phyloP scores from a whole-genome alignment of 1,140 invertebrate genomes.

The Aphelenchoides besseyi region DNA sequence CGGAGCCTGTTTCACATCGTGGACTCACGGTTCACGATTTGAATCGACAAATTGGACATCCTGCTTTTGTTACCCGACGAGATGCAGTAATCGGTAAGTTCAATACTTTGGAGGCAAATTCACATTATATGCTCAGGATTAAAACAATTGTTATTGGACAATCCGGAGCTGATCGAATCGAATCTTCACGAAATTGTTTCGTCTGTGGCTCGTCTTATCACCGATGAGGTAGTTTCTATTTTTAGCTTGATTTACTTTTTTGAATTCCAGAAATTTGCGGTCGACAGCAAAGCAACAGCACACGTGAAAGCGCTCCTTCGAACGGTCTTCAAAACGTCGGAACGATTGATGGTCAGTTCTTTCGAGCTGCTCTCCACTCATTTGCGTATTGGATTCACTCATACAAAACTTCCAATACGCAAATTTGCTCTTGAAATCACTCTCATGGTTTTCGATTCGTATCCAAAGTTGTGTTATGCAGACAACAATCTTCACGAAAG shows the following conservation, averaged over 20 bases:
- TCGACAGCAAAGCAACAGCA: constrained; percentile 13
- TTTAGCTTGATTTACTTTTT: background rate
- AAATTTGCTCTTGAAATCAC: constrained; percentile 29
- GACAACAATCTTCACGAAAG: constrained; percentile 25
- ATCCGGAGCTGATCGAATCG: constrained; percentile 32
- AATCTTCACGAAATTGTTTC: constrained; percentile 30
- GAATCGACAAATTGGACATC: constrained; percentile 31
- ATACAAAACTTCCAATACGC: constrained; percentile 17
- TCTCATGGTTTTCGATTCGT: constrained; percentile 26
- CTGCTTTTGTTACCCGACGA: constrained; percentile 18
- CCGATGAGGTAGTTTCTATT: constrained; percentile 23
- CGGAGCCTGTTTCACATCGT: constrained; percentile 31
- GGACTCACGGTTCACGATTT: constrained; percentile 32
- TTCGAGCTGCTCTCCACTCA: constrained; percentile 28
- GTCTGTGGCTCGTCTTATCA: constrained; percentile 37
- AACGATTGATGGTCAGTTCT: constrained; percentile 23
- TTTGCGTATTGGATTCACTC: constrained; percentile 26
- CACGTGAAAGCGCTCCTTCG: constrained; percentile 28
- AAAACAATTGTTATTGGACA: constrained; percentile 29
- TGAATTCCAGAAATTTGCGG: constrained; percentile 19
- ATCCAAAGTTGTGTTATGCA: constrained; percentile 20
- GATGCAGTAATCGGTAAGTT: constrained; percentile 39
- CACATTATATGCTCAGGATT: no score
- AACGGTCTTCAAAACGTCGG: constrained; percentile 7
- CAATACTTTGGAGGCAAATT: constrained; percentile 4